These are phyloP conservation scores for Cataglyphis cursor DNA, from an alignment of 2,888 invertebrate genomes.

Conservation along the genomic window DNA sequence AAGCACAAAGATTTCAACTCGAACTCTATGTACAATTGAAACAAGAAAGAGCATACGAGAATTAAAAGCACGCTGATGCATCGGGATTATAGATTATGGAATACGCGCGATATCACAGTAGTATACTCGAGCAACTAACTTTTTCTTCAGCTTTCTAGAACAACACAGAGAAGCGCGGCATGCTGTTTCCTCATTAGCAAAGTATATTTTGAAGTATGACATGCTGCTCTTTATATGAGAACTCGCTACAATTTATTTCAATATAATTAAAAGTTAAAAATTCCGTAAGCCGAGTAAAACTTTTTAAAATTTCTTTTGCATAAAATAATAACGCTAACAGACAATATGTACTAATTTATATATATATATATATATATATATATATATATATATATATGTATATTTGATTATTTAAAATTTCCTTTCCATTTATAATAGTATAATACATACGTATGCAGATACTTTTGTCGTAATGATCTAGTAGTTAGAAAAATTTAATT, in stretches of 20 bases:
- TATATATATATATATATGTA: background rate
- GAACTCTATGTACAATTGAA: conserved; percentile 61
- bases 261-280: background rate
- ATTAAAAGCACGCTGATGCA: conserved; percentile 62
- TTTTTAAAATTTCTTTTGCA: background rate
- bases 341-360: too few relatives aligned
- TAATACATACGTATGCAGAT: background rate
- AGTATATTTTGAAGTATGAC: conserved; percentile 44
- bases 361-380: too few relatives aligned
- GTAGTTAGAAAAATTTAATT: background rate
- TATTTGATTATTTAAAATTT: background rate
- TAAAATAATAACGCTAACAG: background rate
- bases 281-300: background rate
- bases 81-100: conserved; percentile 30
- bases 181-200: conserved; percentile 70
- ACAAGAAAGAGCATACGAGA: conserved; percentile 62
- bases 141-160: conserved; percentile 68
- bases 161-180: conserved; percentile 63
- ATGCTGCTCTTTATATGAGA: conserved; percentile 40
- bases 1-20: too few relatives aligned
- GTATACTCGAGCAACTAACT: conserved; percentile 61
- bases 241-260: conserved; percentile 1
- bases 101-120: conserved; percentile 56
- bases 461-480: background rate
- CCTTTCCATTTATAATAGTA: background rate